A percentile compares a stretch with the other conserved stretches of the same genome.
Evolutionary conservation across 2,888 invertebrate species (phyloP).

Genomic region (Julus scandinavius): DNA sequence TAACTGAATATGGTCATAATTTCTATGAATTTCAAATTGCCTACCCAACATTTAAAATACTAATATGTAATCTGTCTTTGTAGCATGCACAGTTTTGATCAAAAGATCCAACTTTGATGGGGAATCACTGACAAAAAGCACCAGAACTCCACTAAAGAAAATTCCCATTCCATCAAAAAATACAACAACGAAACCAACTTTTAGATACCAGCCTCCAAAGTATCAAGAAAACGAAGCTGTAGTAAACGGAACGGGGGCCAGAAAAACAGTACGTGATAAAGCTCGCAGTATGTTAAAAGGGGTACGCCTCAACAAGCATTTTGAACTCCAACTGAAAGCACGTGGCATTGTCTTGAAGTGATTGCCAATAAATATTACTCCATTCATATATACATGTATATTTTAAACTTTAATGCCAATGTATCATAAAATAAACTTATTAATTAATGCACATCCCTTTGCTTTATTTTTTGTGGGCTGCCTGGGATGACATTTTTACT

Average conservation of each 20-base stretch:
- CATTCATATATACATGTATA: neutral
- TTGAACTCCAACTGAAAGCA: neutral
- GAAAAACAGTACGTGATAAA: neutral
- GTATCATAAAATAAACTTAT: slow-evolving; percentile 7
- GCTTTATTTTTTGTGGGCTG: neutral
- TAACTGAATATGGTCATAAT: no score
- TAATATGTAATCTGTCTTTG: no score
- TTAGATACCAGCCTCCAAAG: neutral
- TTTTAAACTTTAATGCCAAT: neutral
- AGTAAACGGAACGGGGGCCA: neutral
- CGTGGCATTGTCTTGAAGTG: neutral
- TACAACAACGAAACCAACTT: neutral
- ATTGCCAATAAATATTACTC: neutral
- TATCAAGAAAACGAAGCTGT: neutral
- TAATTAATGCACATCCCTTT: neutral
- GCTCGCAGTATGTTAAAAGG: neutral
- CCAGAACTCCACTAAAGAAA: neutral
- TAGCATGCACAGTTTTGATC: neutral
- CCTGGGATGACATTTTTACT: slow-evolving; percentile 76
- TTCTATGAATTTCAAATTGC: no score
- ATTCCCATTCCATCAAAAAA: neutral
- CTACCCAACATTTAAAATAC: no score
- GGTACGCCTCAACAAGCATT: neutral
- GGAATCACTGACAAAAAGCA: neutral
- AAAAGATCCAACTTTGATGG: neutral